These are phyloP conservation scores for Eudorcas thomsonii DNA, from an alignment of 2,113 vertebrate species.

Conservation along the genomic window DNA sequence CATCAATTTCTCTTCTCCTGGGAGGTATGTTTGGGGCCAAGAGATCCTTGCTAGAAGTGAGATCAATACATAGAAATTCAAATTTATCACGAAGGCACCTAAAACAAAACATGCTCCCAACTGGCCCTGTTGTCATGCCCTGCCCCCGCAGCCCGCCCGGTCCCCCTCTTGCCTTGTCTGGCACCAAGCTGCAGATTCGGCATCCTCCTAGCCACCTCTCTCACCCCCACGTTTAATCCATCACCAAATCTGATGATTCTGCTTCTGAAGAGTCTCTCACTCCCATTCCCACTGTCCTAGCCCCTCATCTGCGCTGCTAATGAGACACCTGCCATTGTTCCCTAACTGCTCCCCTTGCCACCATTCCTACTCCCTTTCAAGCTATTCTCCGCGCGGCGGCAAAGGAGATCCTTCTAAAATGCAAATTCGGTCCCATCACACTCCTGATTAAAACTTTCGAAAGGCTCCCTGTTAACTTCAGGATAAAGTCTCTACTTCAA, in stretches of 20 bases:
- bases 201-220: neutral
- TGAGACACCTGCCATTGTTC: constrained; percentile 3
- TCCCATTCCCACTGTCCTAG: neutral
- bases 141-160: accelerated
- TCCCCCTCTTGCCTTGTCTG: neutral
- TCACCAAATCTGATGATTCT: neutral
- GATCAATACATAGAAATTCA: neutral
- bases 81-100: neutral
- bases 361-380: neutral
- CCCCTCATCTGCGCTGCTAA: neutral
- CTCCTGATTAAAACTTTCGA: constrained; percentile 28
- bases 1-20: constrained; percentile 1
- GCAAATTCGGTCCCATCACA: neutral
- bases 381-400: neutral
- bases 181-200: neutral
- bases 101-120: neutral
- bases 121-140: neutral
- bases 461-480: neutral
- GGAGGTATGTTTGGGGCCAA: neutral
- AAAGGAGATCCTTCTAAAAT: constrained; percentile 52
- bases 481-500: neutral
- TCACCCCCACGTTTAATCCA: neutral
- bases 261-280: neutral
- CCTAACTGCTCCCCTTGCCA: neutral
- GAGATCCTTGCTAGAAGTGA: neutral